Evolutionary conservation across 1,140 invertebrate genomes (phyloP).

Genomic region (Acyrthosiphon pisum): DNA sequence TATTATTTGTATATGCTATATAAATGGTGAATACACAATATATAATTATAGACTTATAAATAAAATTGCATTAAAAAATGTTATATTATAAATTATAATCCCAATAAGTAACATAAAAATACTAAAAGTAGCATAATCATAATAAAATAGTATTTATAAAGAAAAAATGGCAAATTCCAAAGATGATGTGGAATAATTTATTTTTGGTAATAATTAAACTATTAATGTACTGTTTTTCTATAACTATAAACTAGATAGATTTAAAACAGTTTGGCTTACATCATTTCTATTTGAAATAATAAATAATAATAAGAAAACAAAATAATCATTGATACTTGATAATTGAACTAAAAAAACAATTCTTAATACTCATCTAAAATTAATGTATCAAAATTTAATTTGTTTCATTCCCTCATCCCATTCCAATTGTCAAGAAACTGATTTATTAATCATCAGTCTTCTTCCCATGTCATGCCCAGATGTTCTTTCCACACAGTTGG

Average conservation of each 20-base stretch:
- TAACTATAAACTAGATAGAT: neutral
- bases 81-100: neutral
- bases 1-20: neutral
- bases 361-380: slow-evolving; percentile 2
- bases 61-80: neutral
- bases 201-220: neutral
- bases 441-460: slow-evolving; percentile 39
- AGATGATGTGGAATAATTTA: neutral
- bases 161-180: neutral
- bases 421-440: slow-evolving; percentile 53
- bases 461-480: slow-evolving; percentile 21
- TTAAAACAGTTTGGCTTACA: neutral
- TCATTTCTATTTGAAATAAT: neutral
- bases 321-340: neutral
- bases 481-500: slow-evolving; percentile 47
- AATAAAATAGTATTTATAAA: neutral
- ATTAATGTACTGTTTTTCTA: neutral
- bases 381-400: slow-evolving; percentile 52
- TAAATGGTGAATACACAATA: neutral
- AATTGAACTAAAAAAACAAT: slow-evolving; percentile 26
- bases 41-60: neutral
- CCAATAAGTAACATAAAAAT: neutral
- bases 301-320: neutral
- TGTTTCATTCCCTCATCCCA: slow-evolving; percentile 56
- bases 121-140: neutral